Base-by-base conservation (phyloP, 2,797 vertebrate genomes). In the Zonotrichia albicollis region DNA sequence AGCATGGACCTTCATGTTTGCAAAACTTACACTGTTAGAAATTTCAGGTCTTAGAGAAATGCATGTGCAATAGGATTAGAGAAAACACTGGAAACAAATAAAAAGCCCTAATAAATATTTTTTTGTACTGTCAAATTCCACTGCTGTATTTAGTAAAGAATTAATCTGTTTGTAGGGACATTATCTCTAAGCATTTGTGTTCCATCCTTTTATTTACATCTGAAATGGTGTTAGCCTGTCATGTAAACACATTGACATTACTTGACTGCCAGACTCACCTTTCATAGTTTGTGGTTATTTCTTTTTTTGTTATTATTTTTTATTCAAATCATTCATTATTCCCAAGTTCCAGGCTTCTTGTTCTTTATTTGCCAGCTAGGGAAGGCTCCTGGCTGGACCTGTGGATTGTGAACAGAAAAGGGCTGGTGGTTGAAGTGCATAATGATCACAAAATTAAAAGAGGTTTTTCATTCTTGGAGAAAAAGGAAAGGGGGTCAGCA, bases 291-390 rank as follows among this genome's bases (percentile, higher is more conserved):
- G 91, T 7, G 9, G 32, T 65, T 83, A 91, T 89, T 88, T 22
- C 8, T 36, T 45, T 65, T 90, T 95, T 43, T 86, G 62, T 21
- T 87, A 76, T 90, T 94, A 81, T 64, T 95, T 96, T 96, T 89
- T 19, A 72, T 90, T 84, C 75, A 42, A 80, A 45, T 71, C 12
- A 9, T 66, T 82, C 77, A 92, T 83, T 83, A 64, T 48, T 84
- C 68, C 58, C 38, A 87, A 89, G 32, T 86, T 96, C 25, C 57
- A 74, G 58, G 16, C 72, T 79, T 82, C 91, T 90, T 66, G 13
- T 42, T 51, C 51, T 90, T 89, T 81, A 87, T 92, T 82, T n/a
- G 42, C 27, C 42, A 55, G 19, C 6, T 43, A 29, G 27, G 22
- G 22, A 68, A 82, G 32, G 22, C 16, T 55, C 7, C 11, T 30